Percentiles rank a stretch among this genome's conserved stretches.
Conservation (phyloP, 1,140 invertebrate species). For the Trichomalopsis sarcophagae region DNA sequence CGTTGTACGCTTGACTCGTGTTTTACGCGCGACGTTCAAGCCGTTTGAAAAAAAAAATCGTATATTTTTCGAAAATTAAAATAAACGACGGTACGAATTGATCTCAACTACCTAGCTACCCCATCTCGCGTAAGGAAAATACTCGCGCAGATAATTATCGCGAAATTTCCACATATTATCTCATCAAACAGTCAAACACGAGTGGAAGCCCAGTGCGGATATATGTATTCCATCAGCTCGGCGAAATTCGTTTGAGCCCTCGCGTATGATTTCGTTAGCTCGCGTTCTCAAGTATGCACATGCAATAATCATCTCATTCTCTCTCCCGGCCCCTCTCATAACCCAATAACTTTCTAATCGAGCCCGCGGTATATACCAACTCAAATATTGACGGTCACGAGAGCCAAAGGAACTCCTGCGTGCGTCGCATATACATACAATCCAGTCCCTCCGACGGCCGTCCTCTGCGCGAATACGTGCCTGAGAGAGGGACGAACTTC, state of each 20-base stretch:
- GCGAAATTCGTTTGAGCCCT: neutral
- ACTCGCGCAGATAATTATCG: no score
- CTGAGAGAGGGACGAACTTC: neutral
- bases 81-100: no score
- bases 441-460: neutral
- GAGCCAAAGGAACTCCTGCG: constrained; percentile 13
- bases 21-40: no score
- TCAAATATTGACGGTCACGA: constrained; percentile 22
- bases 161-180: no score
- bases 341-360: constrained; percentile 23
- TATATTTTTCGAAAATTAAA: no score
- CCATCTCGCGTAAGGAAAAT: no score
- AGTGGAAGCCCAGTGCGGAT: no score
- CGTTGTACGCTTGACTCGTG: neutral
- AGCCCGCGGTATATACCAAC: neutral
- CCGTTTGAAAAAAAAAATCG: no score
- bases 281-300: neutral
- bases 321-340: neutral
- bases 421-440: neutral
- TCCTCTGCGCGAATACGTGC: neutral
- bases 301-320: neutral
- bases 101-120: no score
- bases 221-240: no score
- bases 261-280: neutral
- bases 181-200: no score